Evolutionary conservation across 2,113 vertebrate genomes (phyloP).

Genomic region (Triplophysa rosa): DNA sequence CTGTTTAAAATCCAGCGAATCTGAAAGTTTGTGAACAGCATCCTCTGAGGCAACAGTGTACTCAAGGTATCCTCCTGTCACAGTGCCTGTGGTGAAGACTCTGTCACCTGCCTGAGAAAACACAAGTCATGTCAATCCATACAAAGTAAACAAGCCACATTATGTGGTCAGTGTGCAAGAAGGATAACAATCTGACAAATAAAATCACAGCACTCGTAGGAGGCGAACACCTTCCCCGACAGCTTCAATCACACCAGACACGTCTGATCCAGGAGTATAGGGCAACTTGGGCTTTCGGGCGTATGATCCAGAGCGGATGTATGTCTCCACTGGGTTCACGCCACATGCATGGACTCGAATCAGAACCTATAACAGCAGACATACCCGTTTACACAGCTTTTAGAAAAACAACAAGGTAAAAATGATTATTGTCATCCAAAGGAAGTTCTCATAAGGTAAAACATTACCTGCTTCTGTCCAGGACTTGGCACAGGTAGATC

Average conservation of each 20-base stretch:
- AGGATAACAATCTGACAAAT: background rate
- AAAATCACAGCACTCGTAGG: slow-evolving; percentile 77
- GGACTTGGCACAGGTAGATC: slow-evolving; percentile 78
- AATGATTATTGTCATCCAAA: background rate
- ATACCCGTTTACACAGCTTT: background rate
- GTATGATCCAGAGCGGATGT: slow-evolving; percentile 82
- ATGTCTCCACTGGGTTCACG: slow-evolving; percentile 91
- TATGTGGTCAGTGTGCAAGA: background rate
- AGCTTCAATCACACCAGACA: slow-evolving; percentile 80
- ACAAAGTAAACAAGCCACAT: background rate
- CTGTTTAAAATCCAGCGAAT: slow-evolving; percentile 80
- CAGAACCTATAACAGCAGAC: slow-evolving; percentile 77
- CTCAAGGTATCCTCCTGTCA: slow-evolving; percentile 89
- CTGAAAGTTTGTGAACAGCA: slow-evolving; percentile 77
- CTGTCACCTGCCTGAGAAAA: slow-evolving; percentile 82
- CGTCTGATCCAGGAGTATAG: slow-evolving; percentile 85
- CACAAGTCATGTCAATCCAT: background rate
- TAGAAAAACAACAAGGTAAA: background rate
- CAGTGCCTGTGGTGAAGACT: slow-evolving; percentile 80
- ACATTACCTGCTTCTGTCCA: slow-evolving; percentile 77
- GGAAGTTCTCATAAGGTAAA: background rate
- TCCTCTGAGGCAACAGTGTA: slow-evolving; percentile 76
- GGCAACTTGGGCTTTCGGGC: slow-evolving; percentile 77
- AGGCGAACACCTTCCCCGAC: slow-evolving; percentile 76
- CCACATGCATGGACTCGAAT: slow-evolving; percentile 88